These are phyloP conservation scores for Corythornis madagascariensis DNA, from an alignment of 2,113 vertebrate genomes.

Conservation along the genomic window DNA sequence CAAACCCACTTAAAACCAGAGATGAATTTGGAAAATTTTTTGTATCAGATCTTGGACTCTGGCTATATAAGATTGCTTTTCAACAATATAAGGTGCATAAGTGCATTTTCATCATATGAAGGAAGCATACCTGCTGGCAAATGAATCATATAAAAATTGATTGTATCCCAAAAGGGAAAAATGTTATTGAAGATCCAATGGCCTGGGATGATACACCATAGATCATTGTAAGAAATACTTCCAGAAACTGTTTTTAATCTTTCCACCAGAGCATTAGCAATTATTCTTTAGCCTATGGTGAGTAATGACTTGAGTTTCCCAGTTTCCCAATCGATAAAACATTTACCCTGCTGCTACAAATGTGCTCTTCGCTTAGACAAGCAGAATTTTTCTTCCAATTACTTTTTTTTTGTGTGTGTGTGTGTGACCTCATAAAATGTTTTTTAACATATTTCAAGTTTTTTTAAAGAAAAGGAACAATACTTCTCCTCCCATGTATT, in stretches of 20 bases:
- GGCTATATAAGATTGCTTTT: constrained; percentile 78
- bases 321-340: constrained; percentile 88
- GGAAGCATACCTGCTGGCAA: constrained; percentile 82
- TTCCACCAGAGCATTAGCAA: constrained; percentile 85
- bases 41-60: constrained; percentile 58
- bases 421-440: constrained; percentile 79
- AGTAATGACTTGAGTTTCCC: constrained; percentile 88
- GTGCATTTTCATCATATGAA: constrained; percentile 82
- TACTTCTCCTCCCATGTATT: not conserved
- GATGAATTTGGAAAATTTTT: constrained; percentile 68
- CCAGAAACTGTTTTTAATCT: constrained; percentile 91
- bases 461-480: constrained; percentile 61
- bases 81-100: constrained; percentile 82
- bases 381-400: constrained; percentile 88
- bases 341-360: constrained; percentile 86
- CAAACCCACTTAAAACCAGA: constrained; percentile 70
- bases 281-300: constrained; percentile 88
- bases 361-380: constrained; percentile 84
- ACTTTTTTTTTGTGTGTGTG: constrained; percentile 77
- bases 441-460: constrained; percentile 78
- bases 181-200: constrained; percentile 89
- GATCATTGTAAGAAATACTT: constrained; percentile 92
- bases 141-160: constrained; percentile 90
- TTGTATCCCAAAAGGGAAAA: constrained; percentile 87
- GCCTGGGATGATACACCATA: constrained; percentile 86